Conservation (phyloP, 2,113 vertebrate species). For the Craseonycteris thonglongyai region DNA sequence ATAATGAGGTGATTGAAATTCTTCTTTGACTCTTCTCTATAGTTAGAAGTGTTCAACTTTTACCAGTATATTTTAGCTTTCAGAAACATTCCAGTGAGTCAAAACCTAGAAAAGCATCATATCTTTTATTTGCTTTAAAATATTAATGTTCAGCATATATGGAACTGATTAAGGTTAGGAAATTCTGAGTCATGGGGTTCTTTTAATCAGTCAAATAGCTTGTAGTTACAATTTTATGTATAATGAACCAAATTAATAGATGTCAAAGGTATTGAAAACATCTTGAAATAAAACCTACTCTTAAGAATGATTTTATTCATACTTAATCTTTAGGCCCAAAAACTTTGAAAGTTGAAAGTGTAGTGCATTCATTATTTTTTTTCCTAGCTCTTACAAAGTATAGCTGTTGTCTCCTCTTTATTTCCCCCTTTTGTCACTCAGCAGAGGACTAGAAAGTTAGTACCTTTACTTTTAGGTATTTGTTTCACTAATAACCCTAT, state of each 20-base stretch:
- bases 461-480: not conserved
- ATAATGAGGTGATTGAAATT: not conserved
- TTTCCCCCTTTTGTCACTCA: not conserved
- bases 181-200: conserved; percentile 57
- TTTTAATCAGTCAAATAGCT: not conserved
- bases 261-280: conserved; percentile 53
- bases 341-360: conserved; percentile 6
- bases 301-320: not conserved
- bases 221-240: conserved; percentile 34
- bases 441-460: not conserved
- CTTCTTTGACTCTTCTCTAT: conserved; percentile 47
- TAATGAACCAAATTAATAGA: conserved; percentile 41
- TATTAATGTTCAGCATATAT: conserved; percentile 61
- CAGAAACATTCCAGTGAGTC: conserved; percentile 68
- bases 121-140: conserved; percentile 73
- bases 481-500: conserved; percentile 20
- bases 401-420: not conserved
- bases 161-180: conserved; percentile 67
- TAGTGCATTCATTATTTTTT: conserved; percentile 10
- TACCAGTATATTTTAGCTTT: conserved; percentile 64
- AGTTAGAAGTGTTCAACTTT: conserved; percentile 57
- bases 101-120: conserved; percentile 68
- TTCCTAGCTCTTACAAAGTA: not conserved
- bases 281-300: conserved; percentile 45
- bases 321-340: not conserved